Evolutionary conservation across 2,113 vertebrate genomes (phyloP), one percentile per base, ranked within the genome.

Genomic region (Ptilorrhoa leucosticta): DNA sequence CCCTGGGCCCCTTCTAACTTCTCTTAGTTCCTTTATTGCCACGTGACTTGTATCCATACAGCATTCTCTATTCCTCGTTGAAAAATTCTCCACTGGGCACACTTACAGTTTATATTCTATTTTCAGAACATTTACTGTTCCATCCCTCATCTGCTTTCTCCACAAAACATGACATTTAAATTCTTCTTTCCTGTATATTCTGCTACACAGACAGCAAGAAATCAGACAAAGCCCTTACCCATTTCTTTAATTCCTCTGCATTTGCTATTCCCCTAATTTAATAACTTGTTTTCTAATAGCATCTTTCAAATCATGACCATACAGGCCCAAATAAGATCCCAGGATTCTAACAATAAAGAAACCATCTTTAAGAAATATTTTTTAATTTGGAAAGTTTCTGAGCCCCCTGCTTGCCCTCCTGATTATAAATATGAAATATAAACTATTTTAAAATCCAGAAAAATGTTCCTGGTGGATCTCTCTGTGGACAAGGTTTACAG

Each of bases 21-120:
- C 27, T 93, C 53, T 61, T 61, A 37, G 4, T 7, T 90, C 42
- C 37, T 84, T 80, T 63, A 58, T 88, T 95, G 94, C 58, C 64
- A 70, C 31, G 61, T 83, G 87, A 63, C 50, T 85, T 83, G 11
- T 45, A 80, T n/a, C 42, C 33, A 58, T 47, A 44, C 10, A 21
- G 6, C 1, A 3, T 54, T 77, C 50, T 56, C 35, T 57, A 40
- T 9, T 85, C n/a, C 72, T 68, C 50, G n/a, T 2, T 45, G 47
- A 58, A 78, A 80, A 73, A 82, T 19, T 69, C 47, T 75, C 78
- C 58, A 31, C n/a, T 77, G 33, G 53, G 44, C 42, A 84, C 68
- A 33, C 11, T 90, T 84, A 56, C 14, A 45, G 7, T 89, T 79
- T 30, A 23, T 48, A 44, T 89, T 75, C 40, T 71, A 31, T 70